Base-by-base conservation (phyloP, 2,888 invertebrate genomes). In the Lasioglossum marginatum region DNA sequence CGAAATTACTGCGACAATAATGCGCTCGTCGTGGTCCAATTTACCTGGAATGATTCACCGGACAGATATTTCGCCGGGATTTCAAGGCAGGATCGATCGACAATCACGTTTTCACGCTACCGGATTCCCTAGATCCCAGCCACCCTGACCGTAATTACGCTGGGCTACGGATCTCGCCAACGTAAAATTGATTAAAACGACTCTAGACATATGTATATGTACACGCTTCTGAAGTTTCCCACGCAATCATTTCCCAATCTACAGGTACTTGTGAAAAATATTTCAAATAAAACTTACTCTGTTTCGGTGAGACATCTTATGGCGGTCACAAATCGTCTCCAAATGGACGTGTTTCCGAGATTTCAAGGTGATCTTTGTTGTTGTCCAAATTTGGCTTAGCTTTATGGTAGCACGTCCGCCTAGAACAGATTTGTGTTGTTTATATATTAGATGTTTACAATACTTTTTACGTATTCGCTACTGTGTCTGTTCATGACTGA, bases 1-100 rank as follows among this genome's bases (percentile, higher is more conserved):
- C 78, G 75, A 75, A 80, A 85, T 87, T 82, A 85, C 79, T 83
- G 86, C 81, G 87, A 83, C 83, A 81, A 87, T 87, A 87, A 87
- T 86, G 83, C 78, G 80, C 70, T 37, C 70, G 40, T 48, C 82
- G 77, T 75, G 86, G 66, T 82, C 71, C 82, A 80, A 85, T 85
- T 82, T 85, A 74, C 77, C 79, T 31, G 77, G 81, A 77, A 85
- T 63, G 86, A 86, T 74, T 85, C 85, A 82, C 76, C 78, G 12
- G 75, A 19, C 73, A 76, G 73, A 85, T 76, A 79, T 77, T 84
- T 82, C 74, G 52, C 40, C 14, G 27, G 48, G 86, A 78, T 86
- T 86, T 86, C 84, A 77, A 81, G 80, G 83, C 48, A 68, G 4
- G 34, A 77, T 52, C 79, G 79, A 79, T 74, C 73, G 76, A 72